A percentile compares a stretch with the other conserved stretches of the same genome.
These are phyloP conservation scores for Indicator indicator DNA, from an alignment of 2,113 vertebrate genomes.

Conservation along the genomic window DNA sequence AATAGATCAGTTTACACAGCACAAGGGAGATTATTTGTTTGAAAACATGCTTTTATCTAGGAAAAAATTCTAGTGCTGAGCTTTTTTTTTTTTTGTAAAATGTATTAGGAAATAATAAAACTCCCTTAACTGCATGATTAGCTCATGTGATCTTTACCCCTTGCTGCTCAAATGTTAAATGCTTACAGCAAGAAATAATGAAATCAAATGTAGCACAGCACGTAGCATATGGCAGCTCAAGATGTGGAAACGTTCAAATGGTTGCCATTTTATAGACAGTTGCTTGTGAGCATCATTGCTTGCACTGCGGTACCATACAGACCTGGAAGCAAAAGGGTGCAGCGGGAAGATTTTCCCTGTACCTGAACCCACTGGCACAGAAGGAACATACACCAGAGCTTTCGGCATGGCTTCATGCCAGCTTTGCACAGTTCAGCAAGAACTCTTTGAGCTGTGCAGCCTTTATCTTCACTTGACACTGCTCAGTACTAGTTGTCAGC, in stretches of 20 bases:
- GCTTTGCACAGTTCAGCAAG: neutral
- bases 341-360: neutral
- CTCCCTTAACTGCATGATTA: neutral
- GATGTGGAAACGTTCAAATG: neutral
- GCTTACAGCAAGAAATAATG: neutral
- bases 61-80: neutral
- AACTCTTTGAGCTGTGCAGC: neutral
- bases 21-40: neutral
- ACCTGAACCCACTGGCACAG: neutral
- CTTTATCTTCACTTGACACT: neutral
- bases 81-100: neutral
- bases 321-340: neutral
- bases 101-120: neutral
- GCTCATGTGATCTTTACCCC: neutral
- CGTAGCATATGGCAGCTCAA: accelerated
- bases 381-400: neutral
- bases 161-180: neutral
- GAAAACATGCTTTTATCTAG: neutral
- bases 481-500: neutral
- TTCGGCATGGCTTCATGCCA: accelerated
- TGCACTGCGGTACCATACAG: neutral
- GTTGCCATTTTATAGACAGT: neutral
- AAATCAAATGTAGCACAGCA: neutral
- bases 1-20: neutral
- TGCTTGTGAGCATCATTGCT: neutral